phyloP scores from a whole-genome alignment of 23 tunicate species.

The Phallusia fumigata region DNA sequence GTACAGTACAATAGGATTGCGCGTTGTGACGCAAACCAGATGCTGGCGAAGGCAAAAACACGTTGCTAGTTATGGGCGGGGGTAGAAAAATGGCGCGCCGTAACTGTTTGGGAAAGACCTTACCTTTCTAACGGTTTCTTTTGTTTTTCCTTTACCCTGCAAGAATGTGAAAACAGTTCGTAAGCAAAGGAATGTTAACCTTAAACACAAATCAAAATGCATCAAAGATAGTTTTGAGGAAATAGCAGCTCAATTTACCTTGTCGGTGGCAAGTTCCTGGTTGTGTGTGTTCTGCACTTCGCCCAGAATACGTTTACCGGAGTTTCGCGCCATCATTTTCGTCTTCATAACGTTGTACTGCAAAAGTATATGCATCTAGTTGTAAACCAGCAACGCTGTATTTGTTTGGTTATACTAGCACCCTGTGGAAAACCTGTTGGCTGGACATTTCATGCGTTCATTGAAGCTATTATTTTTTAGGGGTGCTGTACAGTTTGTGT shows the following conservation, averaged over 20 bases:
- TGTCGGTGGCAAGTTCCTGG: not conserved
- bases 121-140: not conserved
- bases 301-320: slow-evolving; percentile 64
- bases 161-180: too few relatives aligned
- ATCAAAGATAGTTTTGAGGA: too few relatives aligned
- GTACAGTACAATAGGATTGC: too few relatives aligned
- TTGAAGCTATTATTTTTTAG: too few relatives aligned
- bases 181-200: too few relatives aligned
- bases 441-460: too few relatives aligned
- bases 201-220: not conserved
- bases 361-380: too few relatives aligned
- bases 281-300: slow-evolving; percentile 57
- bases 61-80: not conserved
- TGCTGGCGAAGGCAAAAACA: not conserved
- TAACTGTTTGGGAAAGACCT: not conserved
- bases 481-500: too few relatives aligned
- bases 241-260: not conserved
- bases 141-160: not conserved
- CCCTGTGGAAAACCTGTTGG: too few relatives aligned
- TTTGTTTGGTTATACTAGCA: too few relatives aligned
- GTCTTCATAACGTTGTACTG: slow-evolving; percentile 77
- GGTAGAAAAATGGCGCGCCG: not conserved
- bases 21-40: slow-evolving; percentile 6
- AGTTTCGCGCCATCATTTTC: slow-evolving; percentile 57
- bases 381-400: too few relatives aligned